Evolutionary conservation across 2,888 invertebrate genomes (phyloP).

Genomic region (Heliothis peltigera): DNA sequence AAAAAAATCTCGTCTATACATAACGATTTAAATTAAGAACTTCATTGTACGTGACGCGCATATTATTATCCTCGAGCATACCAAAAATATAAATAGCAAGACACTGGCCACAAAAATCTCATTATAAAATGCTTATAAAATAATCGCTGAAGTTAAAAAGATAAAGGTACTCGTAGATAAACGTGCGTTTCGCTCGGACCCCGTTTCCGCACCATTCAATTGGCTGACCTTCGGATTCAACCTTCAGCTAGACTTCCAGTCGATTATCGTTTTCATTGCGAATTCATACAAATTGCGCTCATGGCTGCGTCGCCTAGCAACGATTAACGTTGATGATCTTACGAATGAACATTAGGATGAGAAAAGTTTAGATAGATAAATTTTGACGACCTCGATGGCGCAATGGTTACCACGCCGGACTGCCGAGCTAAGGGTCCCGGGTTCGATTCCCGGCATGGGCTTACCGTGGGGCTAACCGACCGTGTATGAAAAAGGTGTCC

Average conservation of each 20-base stretch:
- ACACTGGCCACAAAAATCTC: too few relatives aligned
- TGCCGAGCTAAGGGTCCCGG: too few relatives aligned
- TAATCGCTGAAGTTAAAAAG: conserved; percentile 13
- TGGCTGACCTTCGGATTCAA: conserved; percentile 48
- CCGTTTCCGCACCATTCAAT: conserved; percentile 55
- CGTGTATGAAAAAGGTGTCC: too few relatives aligned
- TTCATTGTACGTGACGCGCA: too few relatives aligned
- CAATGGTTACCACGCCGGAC: too few relatives aligned
- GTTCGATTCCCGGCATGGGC: too few relatives aligned
- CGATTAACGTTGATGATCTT: conserved; percentile 11
- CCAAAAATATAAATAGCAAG: neutral
- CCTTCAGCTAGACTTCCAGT: conserved; percentile 54
- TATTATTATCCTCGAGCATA: too few relatives aligned
- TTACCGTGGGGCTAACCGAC: too few relatives aligned
- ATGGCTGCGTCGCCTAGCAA: conserved; percentile 19
- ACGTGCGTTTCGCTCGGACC: conserved; percentile 34
- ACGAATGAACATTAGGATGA: conserved; percentile 9
- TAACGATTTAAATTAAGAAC: too few relatives aligned
- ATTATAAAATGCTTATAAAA: neutral
- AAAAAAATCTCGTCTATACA: too few relatives aligned
- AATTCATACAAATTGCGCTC: conserved; percentile 43
- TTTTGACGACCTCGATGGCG: too few relatives aligned
- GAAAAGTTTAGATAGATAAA: conserved; percentile 16
- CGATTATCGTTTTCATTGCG: conserved; percentile 48
- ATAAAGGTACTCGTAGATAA: conserved; percentile 31